Percentiles rank a stretch among this genome's conserved stretches.
phyloP scores from a whole-genome alignment of 2,113 vertebrate species.

The Cyprinodon brontotheroides region DNA sequence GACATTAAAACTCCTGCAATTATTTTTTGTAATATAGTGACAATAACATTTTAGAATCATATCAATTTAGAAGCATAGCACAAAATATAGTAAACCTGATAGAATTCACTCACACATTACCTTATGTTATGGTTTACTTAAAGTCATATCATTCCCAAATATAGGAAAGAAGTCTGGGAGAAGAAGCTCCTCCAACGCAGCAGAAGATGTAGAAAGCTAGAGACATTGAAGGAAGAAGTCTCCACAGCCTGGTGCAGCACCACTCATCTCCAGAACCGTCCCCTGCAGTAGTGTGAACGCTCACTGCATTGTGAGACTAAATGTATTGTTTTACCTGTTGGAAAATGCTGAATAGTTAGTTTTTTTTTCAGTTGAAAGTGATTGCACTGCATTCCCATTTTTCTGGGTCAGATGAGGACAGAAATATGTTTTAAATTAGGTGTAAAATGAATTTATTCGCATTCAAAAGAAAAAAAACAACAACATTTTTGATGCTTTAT shows the following conservation, averaged over 20 bases:
- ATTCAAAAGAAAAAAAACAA: background rate
- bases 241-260: constrained; percentile 57
- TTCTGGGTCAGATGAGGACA: constrained; percentile 36
- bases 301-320: constrained; percentile 58
- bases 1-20: background rate
- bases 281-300: constrained; percentile 52
- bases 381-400: constrained; percentile 72
- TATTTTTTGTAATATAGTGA: background rate
- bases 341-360: constrained; percentile 80
- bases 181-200: constrained; percentile 34
- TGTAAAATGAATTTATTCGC: constrained; percentile 3
- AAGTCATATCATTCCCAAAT: constrained; percentile 17
- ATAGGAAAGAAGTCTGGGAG: constrained; percentile 6
- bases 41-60: background rate
- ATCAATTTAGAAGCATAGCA: background rate
- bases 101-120: too few relatives aligned
- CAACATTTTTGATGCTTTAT: too few relatives aligned
- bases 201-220: constrained; percentile 36
- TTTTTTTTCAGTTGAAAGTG: constrained; percentile 55
- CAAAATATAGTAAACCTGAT: background rate
- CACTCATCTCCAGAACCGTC: constrained; percentile 63
- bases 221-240: constrained; percentile 50
- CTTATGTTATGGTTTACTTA: too few relatives aligned
- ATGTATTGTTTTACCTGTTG: constrained; percentile 71
- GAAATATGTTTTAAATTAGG: constrained; percentile 13